phyloP scores from a whole-genome alignment of 2,888 invertebrate genomes.

The Liopterus haemorrhoidalis region DNA sequence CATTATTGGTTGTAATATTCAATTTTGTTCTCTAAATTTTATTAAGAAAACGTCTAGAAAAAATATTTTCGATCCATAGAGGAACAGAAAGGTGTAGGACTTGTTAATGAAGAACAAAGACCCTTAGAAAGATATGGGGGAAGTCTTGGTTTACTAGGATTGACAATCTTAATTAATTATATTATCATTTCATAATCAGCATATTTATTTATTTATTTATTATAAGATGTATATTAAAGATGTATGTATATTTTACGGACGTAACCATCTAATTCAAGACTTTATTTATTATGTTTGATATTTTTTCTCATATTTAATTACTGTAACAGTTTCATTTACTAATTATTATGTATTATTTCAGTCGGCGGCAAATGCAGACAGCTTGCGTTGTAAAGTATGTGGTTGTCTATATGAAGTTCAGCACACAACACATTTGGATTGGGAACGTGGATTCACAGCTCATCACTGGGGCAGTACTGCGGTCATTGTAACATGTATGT shows the following conservation, averaged over 20 bases:
- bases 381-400: constrained; percentile 77
- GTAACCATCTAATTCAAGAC: constrained; percentile 5
- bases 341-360: constrained; percentile 44
- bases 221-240: constrained; percentile 10
- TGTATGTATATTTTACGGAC: too few species aligned
- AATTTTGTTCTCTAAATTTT: too few species aligned
- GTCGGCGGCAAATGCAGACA: constrained; percentile 63
- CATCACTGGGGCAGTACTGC: constrained; percentile 81
- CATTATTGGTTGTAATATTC: too few species aligned
- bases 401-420: constrained; percentile 75
- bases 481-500: constrained; percentile 71
- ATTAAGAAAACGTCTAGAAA: too few species aligned
- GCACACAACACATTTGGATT: constrained; percentile 68
- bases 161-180: too few species aligned
- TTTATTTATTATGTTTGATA: neutral
- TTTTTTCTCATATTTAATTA: neutral
- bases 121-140: too few species aligned
- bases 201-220: too few species aligned
- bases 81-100: too few species aligned
- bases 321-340: constrained; percentile 12
- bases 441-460: constrained; percentile 77
- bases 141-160: too few species aligned
- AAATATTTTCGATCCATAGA: too few species aligned
- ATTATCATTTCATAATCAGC: too few species aligned
- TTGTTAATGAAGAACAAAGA: too few species aligned